A percentile compares a stretch with the other conserved stretches of the same genome.
Conservation (phyloP, 2,113 vertebrate species). For the Clinocottus analis region DNA sequence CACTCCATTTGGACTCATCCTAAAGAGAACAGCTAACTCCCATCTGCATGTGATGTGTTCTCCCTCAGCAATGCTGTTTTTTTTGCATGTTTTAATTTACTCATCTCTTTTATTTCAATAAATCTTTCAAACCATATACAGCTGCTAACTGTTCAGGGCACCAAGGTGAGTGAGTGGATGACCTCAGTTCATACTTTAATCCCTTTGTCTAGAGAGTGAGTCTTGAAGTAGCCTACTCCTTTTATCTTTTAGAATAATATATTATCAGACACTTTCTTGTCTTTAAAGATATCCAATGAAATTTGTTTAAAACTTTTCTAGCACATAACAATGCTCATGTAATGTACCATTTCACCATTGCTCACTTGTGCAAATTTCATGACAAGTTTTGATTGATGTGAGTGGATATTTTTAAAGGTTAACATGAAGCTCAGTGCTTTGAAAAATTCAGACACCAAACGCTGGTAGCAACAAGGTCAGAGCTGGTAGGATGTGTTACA, state of each 20-base stretch:
- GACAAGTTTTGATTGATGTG: not conserved
- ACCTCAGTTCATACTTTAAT: slow-evolving; percentile 24
- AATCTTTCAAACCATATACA: slow-evolving; percentile 72
- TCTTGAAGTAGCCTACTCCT: not conserved
- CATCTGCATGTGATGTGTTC: not conserved
- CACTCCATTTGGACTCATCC: not conserved
- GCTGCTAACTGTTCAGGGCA: slow-evolving; percentile 81
- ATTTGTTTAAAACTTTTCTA: not conserved
- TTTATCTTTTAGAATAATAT: not conserved
- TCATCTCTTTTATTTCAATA: slow-evolving; percentile 73
- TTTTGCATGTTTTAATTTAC: slow-evolving; percentile 73
- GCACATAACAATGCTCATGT: no score
- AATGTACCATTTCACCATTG: not conserved
- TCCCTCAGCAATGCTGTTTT: slow-evolving; percentile 42
- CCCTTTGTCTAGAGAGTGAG: slow-evolving; percentile 11
- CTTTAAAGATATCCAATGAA: slow-evolving; percentile 20
- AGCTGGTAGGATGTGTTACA: not conserved
- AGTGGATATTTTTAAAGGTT: slow-evolving; percentile 12
- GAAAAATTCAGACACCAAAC: no score
- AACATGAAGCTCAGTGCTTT: not conserved
- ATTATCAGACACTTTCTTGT: not conserved
- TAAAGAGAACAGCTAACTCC: not conserved
- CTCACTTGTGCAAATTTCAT: slow-evolving; percentile 19
- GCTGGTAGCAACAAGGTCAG: not conserved
- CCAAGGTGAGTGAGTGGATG: slow-evolving; percentile 76